Percentiles rank a stretch among this genome's conserved stretches.
These are phyloP conservation scores for Aromia moschata DNA, from an alignment of 2,888 invertebrate species.

Conservation along the genomic window DNA sequence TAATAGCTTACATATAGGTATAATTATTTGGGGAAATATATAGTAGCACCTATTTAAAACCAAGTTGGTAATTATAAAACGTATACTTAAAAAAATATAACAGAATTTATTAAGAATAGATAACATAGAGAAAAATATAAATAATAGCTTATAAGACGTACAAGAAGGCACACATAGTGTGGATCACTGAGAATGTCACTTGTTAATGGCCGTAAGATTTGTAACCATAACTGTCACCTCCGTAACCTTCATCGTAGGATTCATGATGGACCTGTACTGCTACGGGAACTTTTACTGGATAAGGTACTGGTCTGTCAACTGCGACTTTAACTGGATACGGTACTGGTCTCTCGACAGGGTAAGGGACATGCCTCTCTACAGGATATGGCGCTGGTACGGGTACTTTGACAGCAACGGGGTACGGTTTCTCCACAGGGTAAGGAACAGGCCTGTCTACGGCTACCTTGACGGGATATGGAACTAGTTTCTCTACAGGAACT, in stretches of 20 bases:
- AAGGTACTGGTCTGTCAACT: conserved; percentile 64
- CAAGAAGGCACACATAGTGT: conserved; percentile 53
- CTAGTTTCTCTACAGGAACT: conserved; percentile 75
- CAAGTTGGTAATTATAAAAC: no score
- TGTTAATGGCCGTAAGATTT: conserved; percentile 46
- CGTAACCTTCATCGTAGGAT: conserved; percentile 45
- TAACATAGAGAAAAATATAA: conserved; percentile 47
- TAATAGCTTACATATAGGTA: no score
- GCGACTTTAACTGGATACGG: conserved; percentile 69
- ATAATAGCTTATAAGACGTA: conserved; percentile 47
- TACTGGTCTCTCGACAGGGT: conserved; percentile 71
- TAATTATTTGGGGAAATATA: no score
- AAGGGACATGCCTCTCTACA: conserved; percentile 70
- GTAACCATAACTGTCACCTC: conserved; percentile 45
- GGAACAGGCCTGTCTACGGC: conserved; percentile 66
- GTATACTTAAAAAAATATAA: conserved; percentile 48
- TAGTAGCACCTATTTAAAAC: no score
- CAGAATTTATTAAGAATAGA: conserved; percentile 48
- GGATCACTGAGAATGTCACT: conserved; percentile 43
- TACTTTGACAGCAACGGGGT: conserved; percentile 72
- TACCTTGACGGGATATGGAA: conserved; percentile 74
- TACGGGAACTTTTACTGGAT: conserved; percentile 71
- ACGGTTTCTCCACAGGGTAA: conserved; percentile 72
- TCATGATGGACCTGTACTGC: conserved; percentile 50
- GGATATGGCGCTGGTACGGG: conserved; percentile 76